These are phyloP conservation scores for Bubo bubo DNA, from an alignment of 2,113 vertebrate species.

Conservation along the genomic window DNA sequence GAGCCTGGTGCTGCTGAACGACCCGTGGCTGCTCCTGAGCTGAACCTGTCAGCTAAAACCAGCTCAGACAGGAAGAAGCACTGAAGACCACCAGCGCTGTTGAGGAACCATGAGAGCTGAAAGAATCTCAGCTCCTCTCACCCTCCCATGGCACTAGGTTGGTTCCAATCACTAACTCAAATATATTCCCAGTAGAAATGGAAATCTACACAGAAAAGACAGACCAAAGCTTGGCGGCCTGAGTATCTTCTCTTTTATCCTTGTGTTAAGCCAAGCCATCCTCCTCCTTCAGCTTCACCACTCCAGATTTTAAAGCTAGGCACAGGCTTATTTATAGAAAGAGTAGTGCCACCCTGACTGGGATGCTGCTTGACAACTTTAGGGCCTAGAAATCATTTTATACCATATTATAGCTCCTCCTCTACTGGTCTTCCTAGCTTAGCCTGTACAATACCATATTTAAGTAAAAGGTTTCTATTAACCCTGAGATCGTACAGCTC, in stretches of 20 bases:
- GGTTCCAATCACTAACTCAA: not conserved
- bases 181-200: not conserved
- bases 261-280: not conserved
- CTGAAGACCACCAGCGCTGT: not conserved
- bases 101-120: rapidly evolving
- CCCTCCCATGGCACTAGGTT: not conserved
- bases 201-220: not conserved
- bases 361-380: not conserved
- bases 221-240: not conserved
- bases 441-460: not conserved
- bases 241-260: not conserved
- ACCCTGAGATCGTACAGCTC: not conserved
- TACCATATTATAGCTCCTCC: not conserved
- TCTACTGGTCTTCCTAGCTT: not conserved
- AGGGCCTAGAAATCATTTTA: not conserved
- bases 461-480: not conserved
- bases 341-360: not conserved
- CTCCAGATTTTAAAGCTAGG: not conserved
- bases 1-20: not conserved
- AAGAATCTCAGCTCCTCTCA: not conserved
- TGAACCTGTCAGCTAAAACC: not conserved
- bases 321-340: rapidly evolving
- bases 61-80: not conserved
- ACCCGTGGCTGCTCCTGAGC: not conserved
- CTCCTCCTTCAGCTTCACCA: not conserved